Evolutionary conservation across 2,797 vertebrate species (phyloP).

Genomic region (Dendrocincla tyrannina): DNA sequence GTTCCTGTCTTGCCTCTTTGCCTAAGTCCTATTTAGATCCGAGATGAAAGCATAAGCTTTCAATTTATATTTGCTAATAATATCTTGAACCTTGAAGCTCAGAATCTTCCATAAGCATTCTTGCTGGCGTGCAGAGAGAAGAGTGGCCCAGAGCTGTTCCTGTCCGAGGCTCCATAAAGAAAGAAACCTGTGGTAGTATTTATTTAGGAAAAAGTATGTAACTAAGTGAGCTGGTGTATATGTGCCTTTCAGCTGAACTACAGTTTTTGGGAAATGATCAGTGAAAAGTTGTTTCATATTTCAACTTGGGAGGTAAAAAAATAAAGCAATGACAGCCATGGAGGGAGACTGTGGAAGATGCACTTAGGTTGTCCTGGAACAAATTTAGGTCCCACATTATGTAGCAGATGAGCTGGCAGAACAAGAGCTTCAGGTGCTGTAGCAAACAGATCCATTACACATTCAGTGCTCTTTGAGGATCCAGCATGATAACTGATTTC

Average conservation of each 20-base stretch:
- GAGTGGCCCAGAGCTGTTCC: background rate
- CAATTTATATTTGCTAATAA: background rate
- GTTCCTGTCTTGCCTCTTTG: background rate
- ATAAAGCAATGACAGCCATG: background rate
- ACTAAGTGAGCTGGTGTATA: background rate
- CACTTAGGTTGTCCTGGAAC: background rate
- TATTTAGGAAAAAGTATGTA: background rate
- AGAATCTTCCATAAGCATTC: background rate
- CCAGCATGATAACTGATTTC: background rate
- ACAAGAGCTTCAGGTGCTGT: background rate
- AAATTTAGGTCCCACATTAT: background rate
- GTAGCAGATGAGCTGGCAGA: background rate
- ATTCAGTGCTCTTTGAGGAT: background rate
- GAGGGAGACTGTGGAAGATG: background rate
- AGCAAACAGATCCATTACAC: background rate
- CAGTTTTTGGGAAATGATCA: background rate
- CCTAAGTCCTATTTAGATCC: background rate
- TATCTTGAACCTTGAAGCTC: background rate
- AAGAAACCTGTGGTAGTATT: rapidly evolving
- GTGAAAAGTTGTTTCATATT: background rate
- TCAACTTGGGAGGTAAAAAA: background rate
- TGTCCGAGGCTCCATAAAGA: background rate
- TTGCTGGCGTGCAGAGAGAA: background rate
- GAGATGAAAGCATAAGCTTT: background rate
- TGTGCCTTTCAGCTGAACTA: background rate